A percentile compares a stretch with the other conserved stretches of the same genome.
Evolutionary conservation across 2,797 vertebrate species (phyloP).

Genomic region (Lepilemur septentrionalis): DNA sequence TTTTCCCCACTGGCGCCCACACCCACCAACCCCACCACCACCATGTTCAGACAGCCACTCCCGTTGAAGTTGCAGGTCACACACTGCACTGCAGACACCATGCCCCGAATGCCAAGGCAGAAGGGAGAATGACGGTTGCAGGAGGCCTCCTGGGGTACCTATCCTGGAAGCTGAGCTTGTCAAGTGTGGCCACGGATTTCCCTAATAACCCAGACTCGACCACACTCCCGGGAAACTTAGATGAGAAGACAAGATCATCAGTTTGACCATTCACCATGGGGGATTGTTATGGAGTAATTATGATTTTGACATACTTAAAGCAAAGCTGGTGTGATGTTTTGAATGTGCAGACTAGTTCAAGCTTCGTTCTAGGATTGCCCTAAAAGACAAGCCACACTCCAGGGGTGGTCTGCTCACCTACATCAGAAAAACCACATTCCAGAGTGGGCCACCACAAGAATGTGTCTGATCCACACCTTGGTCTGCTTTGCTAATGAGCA

Average conservation of each 20-base stretch:
- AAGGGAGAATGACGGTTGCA: background rate
- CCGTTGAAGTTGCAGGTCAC: background rate
- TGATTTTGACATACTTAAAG: background rate
- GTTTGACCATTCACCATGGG: too few relatives aligned
- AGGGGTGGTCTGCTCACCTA: background rate
- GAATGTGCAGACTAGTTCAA: background rate
- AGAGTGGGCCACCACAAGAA: background rate
- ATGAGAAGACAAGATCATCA: background rate
- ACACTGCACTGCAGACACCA: background rate
- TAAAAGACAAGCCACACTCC: background rate
- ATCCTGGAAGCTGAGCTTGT: background rate
- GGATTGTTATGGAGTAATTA: background rate
- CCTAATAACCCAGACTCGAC: background rate
- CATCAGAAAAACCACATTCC: background rate
- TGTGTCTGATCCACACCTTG: background rate
- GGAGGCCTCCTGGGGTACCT: background rate
- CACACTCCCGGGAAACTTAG: background rate
- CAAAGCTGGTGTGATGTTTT: background rate
- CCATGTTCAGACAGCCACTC: background rate
- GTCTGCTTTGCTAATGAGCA: background rate
- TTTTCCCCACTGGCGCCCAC: background rate
- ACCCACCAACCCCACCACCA: too few relatives aligned
- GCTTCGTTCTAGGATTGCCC: background rate
- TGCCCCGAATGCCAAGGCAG: background rate
- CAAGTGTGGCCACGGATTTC: background rate